Percentiles rank a stretch among this genome's conserved stretches.
These are phyloP conservation scores for Megalurothrips usitatus DNA, from an alignment of 2,888 invertebrate species.

Conservation along the genomic window DNA sequence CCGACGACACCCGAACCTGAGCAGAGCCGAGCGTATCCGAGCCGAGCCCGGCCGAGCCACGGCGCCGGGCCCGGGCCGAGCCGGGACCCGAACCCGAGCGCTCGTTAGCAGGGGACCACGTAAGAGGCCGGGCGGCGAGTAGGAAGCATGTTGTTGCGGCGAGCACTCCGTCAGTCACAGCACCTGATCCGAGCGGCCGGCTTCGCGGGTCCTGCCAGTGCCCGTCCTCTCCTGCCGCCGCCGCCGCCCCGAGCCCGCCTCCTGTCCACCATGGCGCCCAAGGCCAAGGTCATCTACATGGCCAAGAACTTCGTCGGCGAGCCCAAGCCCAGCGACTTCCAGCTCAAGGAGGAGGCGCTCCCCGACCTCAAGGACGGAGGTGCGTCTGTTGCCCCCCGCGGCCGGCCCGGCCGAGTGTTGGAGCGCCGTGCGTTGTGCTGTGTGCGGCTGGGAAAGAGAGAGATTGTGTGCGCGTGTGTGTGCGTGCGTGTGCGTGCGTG, in stretches of 20 bases:
- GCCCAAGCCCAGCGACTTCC: slow-evolving; percentile 61
- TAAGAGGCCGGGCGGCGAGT: neutral
- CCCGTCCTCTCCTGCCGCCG: neutral
- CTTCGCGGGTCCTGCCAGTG: neutral
- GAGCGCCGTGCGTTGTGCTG: too few species aligned
- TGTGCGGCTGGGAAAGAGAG: too few species aligned
- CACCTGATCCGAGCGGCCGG: neutral
- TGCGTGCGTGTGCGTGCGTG: too few species aligned
- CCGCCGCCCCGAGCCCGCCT: neutral
- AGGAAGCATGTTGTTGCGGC: neutral
- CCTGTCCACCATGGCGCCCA: slow-evolving; percentile 4
- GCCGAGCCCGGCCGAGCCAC: neutral
- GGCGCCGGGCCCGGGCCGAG: neutral
- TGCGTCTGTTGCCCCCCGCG: slow-evolving; percentile 46
- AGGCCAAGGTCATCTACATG: slow-evolving; percentile 40
- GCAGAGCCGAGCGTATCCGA: neutral
- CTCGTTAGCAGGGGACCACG: neutral
- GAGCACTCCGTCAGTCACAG: neutral
- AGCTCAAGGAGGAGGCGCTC: slow-evolving; percentile 63
- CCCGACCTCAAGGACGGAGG: slow-evolving; percentile 63
- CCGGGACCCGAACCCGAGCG: neutral
- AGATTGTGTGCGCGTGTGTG: too few species aligned
- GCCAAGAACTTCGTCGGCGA: slow-evolving; percentile 61
- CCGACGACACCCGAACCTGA: too few species aligned
- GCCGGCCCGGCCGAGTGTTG: neutral